phyloP scores from a whole-genome alignment of 1,140 invertebrate species.

The Carposina sasakii region DNA sequence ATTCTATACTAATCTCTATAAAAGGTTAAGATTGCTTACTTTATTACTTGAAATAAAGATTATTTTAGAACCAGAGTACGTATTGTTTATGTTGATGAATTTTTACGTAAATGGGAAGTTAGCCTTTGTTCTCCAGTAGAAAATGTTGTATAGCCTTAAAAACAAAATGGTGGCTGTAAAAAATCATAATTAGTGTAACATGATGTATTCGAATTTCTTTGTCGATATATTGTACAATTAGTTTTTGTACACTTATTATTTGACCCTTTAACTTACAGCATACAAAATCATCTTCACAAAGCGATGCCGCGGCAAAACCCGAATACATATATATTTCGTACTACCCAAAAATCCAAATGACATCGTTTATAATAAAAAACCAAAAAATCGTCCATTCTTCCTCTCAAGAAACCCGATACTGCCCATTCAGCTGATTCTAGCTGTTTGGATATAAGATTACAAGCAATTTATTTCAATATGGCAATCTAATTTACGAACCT shows the following conservation, averaged over 20 bases:
- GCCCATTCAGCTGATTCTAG: conserved; percentile 65
- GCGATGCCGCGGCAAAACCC: too few species aligned
- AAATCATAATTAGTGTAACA: conserved; percentile 64
- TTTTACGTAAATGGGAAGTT: too few species aligned
- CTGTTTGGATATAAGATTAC: conserved; percentile 71
- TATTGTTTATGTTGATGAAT: too few species aligned
- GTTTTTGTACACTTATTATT: too few species aligned
- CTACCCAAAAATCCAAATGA: conserved; percentile 50
- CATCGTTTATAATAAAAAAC: conserved; percentile 43
- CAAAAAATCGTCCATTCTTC: conserved; percentile 48
- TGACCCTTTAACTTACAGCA: too few species aligned
- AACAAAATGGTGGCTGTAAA: conserved; percentile 59
- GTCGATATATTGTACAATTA: too few species aligned
- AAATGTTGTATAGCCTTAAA: conserved; percentile 60
- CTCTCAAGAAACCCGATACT: conserved; percentile 55
- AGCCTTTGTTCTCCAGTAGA: conserved; percentile 42
- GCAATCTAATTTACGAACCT: conserved; percentile 63
- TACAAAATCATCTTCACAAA: too few species aligned
- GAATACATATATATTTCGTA: too few species aligned
- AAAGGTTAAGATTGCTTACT: too few species aligned
- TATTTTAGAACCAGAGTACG: too few species aligned
- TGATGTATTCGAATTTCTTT: conserved; percentile 55
- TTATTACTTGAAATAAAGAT: too few species aligned
- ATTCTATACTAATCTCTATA: too few species aligned
- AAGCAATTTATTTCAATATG: conserved; percentile 69